Evolutionary conservation across 2,888 invertebrate genomes (phyloP), one percentile per base, ranked within the genome.

Genomic region (Steinernema scapterisci): DNA sequence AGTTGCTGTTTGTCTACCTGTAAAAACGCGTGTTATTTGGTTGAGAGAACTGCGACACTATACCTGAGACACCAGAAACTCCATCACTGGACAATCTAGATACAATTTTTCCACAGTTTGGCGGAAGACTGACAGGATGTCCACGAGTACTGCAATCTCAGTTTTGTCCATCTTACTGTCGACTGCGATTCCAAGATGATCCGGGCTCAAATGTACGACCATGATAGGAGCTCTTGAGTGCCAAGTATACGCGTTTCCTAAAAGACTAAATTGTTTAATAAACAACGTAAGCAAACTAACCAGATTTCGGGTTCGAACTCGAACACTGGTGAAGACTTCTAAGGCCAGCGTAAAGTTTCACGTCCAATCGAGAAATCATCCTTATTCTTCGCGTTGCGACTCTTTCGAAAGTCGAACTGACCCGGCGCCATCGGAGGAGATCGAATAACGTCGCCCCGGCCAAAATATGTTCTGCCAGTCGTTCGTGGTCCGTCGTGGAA

Each of bases 11-110:
- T 80, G 76, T 84, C 84, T 43, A 83, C 73, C 80, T 83, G 48
- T 75, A 79, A 71, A n/a, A 6, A n/a, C 1, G 21, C 13, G 1
- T 23, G 27, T 48, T 48, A n/a, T 21, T 43, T 43, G 7, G 38
- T 54, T 16, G 16, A 19, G 25, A 11, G 23, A 11, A 19, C 27
- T 44, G 16, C 31, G 19, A 16, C 16, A 13, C n/a, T 44, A 27
- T 27, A 82, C 82, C 75, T 83, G 81, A 48, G 82, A 82, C 44
- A 83, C 78, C 5, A 83, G 78, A 31, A 83, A 73, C 71, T 83
- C 83, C 51, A 83, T 80, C 9, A 83, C 76, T 2, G 84, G 84
- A 44, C 82, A 77, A 77, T 83, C 83, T 74, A 83, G 82, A 70
- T 70, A 79, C 25, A 83, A 74, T 27, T 81, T 77, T 63, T 83